Evolutionary conservation across 2,888 invertebrate genomes (phyloP), one percentile per base, ranked within the genome.

Genomic region (Nezara viridula): DNA sequence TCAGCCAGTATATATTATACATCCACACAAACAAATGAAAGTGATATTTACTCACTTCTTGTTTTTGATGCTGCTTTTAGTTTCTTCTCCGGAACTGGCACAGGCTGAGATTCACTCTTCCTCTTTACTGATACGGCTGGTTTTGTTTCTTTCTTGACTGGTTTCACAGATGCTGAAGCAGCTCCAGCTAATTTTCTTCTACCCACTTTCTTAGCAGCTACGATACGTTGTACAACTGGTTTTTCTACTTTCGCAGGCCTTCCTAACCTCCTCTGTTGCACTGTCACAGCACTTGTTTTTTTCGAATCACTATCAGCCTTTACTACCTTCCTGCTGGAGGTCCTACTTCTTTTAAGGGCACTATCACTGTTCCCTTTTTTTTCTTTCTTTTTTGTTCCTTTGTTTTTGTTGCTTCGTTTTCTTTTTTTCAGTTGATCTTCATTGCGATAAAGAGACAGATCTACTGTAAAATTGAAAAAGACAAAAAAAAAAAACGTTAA

Each of bases 371-470:
- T 73, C 49, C 81, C 81, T 90, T 89, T 66, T 81, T n/a, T 85
- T 27, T 37, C 73, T 88, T 92, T 81, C 6, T 88, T 66, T 47
- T 88, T 88, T 27, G 49, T 85, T 73, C 73, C 49, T 88, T 88
- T 93, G 93, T 92, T 95, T 88, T 94, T 0, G 94, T 92, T 73
- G 92, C 92, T 49, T 89, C 90, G 90, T 86, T 90, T 89, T 52
- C 90, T 90, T 86, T 94, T 95, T 92, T 96, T 96, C 91, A 97
- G 93, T 93, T 97, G 97, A 89, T 96, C 96, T 93, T 97, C 97
- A 92, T 97, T 96, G 92, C 95, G 96, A 93, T 96, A 97, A 87
- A 97, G 94, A 24, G 97, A 97, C 86, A 97, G 94, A 92, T 97
- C 97, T 94, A 97, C 97, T 97, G 93, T 88, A 94, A 93, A 90